A percentile compares a stretch with the other conserved stretches of the same genome.
These are phyloP conservation scores for Eonycteris spelaea DNA, from an alignment of 2,113 vertebrate species.

Conservation along the genomic window DNA sequence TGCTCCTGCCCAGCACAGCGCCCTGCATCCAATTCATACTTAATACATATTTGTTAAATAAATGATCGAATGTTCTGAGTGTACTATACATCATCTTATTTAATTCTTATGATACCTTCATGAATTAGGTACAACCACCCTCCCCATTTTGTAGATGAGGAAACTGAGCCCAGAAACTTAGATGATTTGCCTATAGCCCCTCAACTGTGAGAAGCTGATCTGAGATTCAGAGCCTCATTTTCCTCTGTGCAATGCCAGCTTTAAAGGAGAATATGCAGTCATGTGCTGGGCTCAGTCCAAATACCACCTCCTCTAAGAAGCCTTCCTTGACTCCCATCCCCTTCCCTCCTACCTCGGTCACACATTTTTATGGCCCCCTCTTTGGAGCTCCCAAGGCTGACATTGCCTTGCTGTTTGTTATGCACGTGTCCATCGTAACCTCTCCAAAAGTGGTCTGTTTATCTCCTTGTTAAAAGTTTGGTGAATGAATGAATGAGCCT, in stretches of 20 bases:
- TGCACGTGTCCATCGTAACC: rapidly evolving
- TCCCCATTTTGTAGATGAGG: not conserved
- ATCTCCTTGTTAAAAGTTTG: not conserved
- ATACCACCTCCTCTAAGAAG: not conserved
- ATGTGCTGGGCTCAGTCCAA: not conserved
- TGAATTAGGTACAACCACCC: not conserved
- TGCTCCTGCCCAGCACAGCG: not conserved
- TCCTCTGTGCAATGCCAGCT: not conserved
- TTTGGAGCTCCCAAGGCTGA: not conserved
- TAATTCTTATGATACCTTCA: not conserved
- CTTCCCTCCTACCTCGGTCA: not conserved
- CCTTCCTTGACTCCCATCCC: not conserved
- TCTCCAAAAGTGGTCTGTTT: not conserved
- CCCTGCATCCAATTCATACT: not conserved
- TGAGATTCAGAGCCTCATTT: not conserved
- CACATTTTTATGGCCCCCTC: not conserved
- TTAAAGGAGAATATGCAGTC: not conserved
- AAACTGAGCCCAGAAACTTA: not conserved
- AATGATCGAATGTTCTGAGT: not conserved
- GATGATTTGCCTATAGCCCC: not conserved
- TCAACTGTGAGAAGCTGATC: not conserved
- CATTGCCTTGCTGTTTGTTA: not conserved
- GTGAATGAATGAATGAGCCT: not conserved
- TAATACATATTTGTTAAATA: not conserved
- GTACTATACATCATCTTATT: not conserved